A percentile compares a stretch with the other conserved stretches of the same genome.
Evolutionary conservation across 2,113 vertebrate species (phyloP).

Genomic region (Amazona vittata): DNA sequence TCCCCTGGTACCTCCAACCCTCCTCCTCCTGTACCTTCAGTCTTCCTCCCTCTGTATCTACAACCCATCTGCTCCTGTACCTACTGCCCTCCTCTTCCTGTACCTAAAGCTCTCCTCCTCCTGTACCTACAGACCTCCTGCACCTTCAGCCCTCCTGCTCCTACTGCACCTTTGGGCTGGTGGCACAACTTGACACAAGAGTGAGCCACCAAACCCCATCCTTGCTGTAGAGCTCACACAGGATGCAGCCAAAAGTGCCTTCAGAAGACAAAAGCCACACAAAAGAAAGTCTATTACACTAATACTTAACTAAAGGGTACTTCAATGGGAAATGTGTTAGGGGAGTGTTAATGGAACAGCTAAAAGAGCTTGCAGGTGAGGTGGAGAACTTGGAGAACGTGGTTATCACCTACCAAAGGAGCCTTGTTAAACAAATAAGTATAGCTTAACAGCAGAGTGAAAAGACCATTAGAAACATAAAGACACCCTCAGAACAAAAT

Average conservation of each 20-base stretch:
- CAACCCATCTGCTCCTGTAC: background rate
- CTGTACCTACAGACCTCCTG: background rate
- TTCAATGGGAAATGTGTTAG: background rate
- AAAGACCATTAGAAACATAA: background rate
- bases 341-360: background rate
- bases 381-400: background rate
- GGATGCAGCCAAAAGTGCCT: background rate
- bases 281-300: background rate
- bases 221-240: background rate
- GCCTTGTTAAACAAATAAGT: background rate
- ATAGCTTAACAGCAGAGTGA: background rate
- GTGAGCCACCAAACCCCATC: background rate
- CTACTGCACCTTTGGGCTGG: background rate
- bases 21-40: background rate
- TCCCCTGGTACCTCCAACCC: background rate
- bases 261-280: background rate
- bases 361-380: background rate
- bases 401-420: background rate
- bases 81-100: background rate
- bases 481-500: background rate
- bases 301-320: background rate
- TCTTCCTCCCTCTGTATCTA: background rate
- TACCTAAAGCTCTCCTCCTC: background rate
- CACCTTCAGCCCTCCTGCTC: background rate
- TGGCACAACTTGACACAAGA: background rate